These are phyloP conservation scores for Pristionchus exspectatus DNA, from an alignment of 2,888 invertebrate species.

Conservation along the genomic window DNA sequence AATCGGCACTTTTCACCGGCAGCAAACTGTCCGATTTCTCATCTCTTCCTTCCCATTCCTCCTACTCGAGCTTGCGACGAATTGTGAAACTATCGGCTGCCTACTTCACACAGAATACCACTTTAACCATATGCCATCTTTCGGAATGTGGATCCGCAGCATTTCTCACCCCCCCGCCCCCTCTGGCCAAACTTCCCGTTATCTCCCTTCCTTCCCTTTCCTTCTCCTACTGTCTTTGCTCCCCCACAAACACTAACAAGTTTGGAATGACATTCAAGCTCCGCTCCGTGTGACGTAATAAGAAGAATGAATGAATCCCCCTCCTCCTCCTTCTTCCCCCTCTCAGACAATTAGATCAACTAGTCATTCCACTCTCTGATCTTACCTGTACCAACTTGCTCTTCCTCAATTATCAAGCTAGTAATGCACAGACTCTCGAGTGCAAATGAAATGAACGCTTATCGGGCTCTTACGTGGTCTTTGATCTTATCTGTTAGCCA, in stretches of 20 bases:
- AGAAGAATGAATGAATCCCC: conserved; percentile 11
- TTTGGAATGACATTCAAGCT: conserved; percentile 49
- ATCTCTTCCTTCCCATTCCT: too few species aligned
- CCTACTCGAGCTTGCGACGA: too few species aligned
- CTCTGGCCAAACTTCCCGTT: conserved; percentile 2
- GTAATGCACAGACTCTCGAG: too few species aligned
- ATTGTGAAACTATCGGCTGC: too few species aligned
- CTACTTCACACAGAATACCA: too few species aligned
- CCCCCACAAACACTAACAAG: not conserved
- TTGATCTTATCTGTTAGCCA: too few species aligned
- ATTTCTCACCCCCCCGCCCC: not conserved
- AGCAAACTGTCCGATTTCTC: too few species aligned
- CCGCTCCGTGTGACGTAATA: conserved; percentile 9
- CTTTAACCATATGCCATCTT: not conserved
- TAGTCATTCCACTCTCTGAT: conserved; percentile 39
- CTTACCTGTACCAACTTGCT: not conserved
- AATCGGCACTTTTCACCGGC: too few species aligned
- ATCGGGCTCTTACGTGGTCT: too few species aligned
- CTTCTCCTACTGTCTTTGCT: not conserved
- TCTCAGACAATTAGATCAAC: conserved; percentile 47
- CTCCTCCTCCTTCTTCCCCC: not conserved
- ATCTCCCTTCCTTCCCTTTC: not conserved
- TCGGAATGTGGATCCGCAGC: not conserved
- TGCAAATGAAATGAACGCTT: too few species aligned
- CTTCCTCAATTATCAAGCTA: not conserved